Evolutionary conservation across 2,113 vertebrate genomes (phyloP).

Genomic region (Emberiza fucata): DNA sequence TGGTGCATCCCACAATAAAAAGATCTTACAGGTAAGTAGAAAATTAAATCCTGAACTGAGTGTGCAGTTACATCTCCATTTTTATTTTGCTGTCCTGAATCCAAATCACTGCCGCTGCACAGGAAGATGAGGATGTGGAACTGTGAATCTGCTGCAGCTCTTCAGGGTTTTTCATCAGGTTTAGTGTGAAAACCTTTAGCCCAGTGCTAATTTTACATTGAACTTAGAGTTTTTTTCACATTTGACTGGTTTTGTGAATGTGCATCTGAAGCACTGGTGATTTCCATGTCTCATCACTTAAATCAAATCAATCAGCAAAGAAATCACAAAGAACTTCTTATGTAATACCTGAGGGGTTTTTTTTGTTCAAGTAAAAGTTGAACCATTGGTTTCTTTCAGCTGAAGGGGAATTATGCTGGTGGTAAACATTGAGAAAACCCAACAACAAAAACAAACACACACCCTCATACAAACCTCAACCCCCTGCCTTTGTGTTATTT

Average conservation of each 20-base stretch:
- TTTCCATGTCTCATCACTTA: neutral
- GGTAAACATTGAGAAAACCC: neutral
- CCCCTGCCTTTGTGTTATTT: neutral
- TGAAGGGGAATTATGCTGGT: neutral
- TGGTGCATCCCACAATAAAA: conserved; percentile 87
- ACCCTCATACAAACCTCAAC: neutral
- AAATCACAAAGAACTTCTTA: neutral
- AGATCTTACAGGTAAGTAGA: conserved; percentile 85
- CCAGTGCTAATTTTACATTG: neutral
- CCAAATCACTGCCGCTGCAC: neutral
- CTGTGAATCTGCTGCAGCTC: neutral
- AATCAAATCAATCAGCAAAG: neutral
- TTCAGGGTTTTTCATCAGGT: neutral
- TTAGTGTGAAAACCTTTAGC: neutral
- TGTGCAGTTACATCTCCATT: neutral
- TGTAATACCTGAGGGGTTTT: neutral
- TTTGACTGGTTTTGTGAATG: neutral
- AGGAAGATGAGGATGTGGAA: neutral
- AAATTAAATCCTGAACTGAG: neutral
- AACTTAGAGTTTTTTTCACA: neutral
- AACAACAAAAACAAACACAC: neutral
- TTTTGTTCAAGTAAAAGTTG: neutral
- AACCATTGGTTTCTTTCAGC: neutral
- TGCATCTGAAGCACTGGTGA: neutral
- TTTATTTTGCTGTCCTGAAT: neutral